phyloP scores from a whole-genome alignment of 2,113 vertebrate genomes.

The Motacilla alba region DNA sequence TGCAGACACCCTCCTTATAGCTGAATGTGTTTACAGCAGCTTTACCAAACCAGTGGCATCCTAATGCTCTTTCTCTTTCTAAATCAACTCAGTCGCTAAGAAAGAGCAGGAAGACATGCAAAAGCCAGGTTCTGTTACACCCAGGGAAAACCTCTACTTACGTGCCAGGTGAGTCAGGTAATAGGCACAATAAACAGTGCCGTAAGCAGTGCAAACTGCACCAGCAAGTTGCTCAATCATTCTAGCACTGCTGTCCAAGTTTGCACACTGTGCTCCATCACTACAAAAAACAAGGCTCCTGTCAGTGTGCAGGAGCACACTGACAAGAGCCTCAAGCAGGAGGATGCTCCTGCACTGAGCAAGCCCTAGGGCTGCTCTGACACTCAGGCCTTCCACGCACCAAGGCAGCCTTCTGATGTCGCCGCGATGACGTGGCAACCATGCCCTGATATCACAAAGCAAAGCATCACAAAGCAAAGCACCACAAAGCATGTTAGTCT shows the following conservation, averaged over 20 bases:
- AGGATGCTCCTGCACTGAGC: not conserved
- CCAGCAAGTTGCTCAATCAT: too few species aligned
- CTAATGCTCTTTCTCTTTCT: not conserved
- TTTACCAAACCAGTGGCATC: not conserved
- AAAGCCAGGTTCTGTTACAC: not conserved
- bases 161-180: not conserved
- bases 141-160: not conserved
- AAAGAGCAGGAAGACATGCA: not conserved
- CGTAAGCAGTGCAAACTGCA: not conserved
- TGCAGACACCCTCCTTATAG: not conserved
- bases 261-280: too few species aligned
- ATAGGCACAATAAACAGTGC: not conserved
- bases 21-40: not conserved
- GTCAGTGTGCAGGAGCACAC: too few species aligned
- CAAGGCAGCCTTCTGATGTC: not conserved
- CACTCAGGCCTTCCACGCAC: not conserved
- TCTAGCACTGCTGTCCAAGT: too few species aligned
- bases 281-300: too few species aligned
- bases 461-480: not conserved
- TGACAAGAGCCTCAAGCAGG: too few species aligned
- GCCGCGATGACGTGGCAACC: rapidly evolving
- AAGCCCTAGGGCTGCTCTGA: not conserved
- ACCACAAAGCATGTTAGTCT: not conserved
- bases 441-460: not conserved
- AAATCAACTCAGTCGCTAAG: not conserved